Conservation (phyloP, 2,113 vertebrate species). For the Mormyrus iriodes region DNA sequence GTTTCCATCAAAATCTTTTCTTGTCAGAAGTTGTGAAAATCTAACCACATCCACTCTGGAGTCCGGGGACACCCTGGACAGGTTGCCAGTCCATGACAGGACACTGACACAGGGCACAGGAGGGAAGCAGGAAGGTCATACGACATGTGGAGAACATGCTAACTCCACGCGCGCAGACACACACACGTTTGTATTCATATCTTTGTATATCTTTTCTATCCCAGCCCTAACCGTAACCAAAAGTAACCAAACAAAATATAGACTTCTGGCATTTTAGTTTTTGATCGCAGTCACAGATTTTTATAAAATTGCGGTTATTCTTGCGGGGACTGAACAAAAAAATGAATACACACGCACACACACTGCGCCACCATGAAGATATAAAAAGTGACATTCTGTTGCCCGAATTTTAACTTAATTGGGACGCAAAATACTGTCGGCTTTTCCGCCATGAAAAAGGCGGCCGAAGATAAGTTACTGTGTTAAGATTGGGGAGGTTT, state of each 20-base stretch:
- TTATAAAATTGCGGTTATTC: not conserved
- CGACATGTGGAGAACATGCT: not conserved
- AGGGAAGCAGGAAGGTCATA: not conserved
- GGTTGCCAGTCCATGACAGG: not conserved
- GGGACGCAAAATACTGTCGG: not conserved
- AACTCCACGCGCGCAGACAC: not conserved
- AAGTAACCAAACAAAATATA: not conserved
- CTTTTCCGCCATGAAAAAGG: not conserved
- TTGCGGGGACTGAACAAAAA: not conserved
- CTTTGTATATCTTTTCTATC: not conserved
- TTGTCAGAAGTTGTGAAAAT: not conserved
- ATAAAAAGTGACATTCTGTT: not conserved
- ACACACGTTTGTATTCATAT: not conserved
- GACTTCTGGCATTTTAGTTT: not conserved
- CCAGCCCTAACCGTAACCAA: not conserved
- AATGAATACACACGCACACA: not conserved
- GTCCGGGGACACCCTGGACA: not conserved
- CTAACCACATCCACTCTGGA: not conserved
- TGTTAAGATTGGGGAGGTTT: not conserved
- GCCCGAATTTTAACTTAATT: not conserved
- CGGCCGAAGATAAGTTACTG: not conserved
- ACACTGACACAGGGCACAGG: not conserved
- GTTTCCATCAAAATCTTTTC: not conserved
- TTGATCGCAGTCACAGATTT: not conserved
- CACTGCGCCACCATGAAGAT: not conserved